Percentiles rank a stretch among this genome's conserved stretches.
Evolutionary conservation across 1,140 invertebrate species (phyloP).

Genomic region (Bursaphelenchus mucronatus): DNA sequence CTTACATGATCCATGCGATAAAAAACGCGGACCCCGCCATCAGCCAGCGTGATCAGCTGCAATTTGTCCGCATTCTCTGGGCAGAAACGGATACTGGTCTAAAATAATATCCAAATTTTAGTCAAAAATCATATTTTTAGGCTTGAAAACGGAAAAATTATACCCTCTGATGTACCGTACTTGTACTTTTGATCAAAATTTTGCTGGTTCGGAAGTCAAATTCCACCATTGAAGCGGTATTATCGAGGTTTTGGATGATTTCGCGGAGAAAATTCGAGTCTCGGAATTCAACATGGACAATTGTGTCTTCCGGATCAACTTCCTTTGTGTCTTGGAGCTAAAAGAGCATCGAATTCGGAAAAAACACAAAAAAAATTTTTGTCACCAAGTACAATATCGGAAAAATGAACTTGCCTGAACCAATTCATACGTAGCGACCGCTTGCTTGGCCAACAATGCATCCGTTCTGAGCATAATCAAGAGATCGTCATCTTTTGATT

Average conservation of each 20-base stretch:
- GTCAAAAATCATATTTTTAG: no score
- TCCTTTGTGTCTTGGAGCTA: background rate
- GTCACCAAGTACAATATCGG: no score
- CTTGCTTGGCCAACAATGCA: slow-evolving; percentile 1
- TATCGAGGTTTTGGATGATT: background rate
- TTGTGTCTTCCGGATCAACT: background rate
- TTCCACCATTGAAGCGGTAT: background rate
- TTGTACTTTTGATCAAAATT: background rate
- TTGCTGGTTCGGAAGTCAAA: slow-evolving; percentile 8
- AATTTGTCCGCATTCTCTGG: no score
- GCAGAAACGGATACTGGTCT: no score
- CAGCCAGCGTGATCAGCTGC: no score
- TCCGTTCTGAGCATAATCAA: background rate
- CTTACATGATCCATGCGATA: no score
- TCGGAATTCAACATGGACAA: slow-evolving; percentile 3
- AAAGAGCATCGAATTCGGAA: background rate
- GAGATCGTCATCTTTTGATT: background rate
- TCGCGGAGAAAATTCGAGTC: background rate
- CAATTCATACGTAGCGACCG: slow-evolving; percentile 2
- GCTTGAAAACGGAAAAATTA: no score
- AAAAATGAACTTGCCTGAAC: background rate
- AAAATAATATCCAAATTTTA: no score
- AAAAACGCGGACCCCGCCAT: no score
- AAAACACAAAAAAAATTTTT: slow-evolving; percentile 7
- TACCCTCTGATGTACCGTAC: no score